Evolutionary conservation across 2,888 invertebrate species (phyloP), one percentile per base, ranked within the genome.

Genomic region (Aphidius colemani): DNA sequence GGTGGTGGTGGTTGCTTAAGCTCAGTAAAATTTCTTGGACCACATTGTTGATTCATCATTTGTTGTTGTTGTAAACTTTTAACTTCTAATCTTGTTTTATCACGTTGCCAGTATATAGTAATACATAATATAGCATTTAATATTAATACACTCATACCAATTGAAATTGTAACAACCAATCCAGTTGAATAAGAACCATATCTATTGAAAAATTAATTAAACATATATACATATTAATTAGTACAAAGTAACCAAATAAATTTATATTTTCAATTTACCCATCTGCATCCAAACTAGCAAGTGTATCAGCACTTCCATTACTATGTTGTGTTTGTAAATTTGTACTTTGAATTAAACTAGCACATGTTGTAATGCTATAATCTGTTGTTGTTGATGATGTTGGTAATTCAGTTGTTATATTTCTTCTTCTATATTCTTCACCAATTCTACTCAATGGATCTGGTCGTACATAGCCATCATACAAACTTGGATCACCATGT

Each of bases 61-160:
- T 91, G 90, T 78, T 92, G 91, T 76, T 92, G 91, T 78, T 93
- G 92, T 65, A 89, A 80, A 55, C 86, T 87, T 81, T 93, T 93
- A 53, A 92, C 92, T 81, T 93, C 93, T 75, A 91, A 85, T 70
- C 90, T 85, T 57, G 91, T 90, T 82, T 92, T 91, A 77, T 94
- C 94, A 63, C 94, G 85, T 80, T 96, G 96, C 95, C 96, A 61
- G 95, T 96, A 77, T 96, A 96, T 77, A 97, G 95, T 40, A 96
- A 85, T n/a, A n/a, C n/a, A n/a, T n/a, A n/a, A n/a, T n/a, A n/a
- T n/a, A 59, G 96, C 93, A 80, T 97, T 97, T 9, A 96, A 84
- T 75, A 96, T 95, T 40, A 97, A 86, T 67, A 97, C 83, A 4
- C 95, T 94, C 96, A 95, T n/a, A 51, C 97, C 97, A 70, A 97